Evolutionary conservation across 2,113 vertebrate species (phyloP).

Genomic region (Colossoma macropomum): DNA sequence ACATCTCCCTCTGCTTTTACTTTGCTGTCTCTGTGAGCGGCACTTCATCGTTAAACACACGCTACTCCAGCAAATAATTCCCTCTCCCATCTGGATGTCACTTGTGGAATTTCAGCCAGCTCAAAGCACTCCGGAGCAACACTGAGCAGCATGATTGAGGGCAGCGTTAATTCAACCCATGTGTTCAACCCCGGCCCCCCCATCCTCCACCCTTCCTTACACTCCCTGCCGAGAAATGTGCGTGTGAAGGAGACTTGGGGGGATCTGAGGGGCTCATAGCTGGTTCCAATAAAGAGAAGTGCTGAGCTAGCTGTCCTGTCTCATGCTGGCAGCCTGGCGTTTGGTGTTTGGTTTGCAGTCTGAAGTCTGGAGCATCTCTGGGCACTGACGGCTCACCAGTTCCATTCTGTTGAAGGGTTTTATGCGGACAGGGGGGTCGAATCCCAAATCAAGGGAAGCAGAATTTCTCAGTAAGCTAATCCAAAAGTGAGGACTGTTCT

Average conservation of each 20-base stretch:
- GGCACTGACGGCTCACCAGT: constrained; percentile 41
- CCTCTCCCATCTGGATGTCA: neutral
- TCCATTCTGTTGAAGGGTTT: constrained; percentile 54
- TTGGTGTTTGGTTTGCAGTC: constrained; percentile 62
- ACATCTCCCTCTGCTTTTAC: neutral
- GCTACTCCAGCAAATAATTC: neutral
- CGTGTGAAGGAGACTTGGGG: neutral
- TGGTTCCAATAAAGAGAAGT: constrained; percentile 75
- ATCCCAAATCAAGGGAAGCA: neutral
- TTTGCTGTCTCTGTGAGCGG: neutral
- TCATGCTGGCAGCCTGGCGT: constrained; percentile 69
- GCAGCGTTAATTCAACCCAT: constrained; percentile 16
- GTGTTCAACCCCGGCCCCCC: constrained; percentile 3
- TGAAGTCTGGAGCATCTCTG: neutral
- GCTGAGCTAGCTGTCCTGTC: constrained; percentile 71
- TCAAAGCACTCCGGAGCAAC: neutral
- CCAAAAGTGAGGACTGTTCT: too few relatives aligned
- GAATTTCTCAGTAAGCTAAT: too few relatives aligned
- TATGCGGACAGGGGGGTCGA: neutral
- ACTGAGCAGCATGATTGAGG: neutral
- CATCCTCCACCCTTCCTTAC: neutral
- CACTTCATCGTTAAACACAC: neutral
- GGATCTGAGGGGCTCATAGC: constrained; percentile 45
- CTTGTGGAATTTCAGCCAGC: neutral
- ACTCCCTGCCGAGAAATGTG: neutral